Conservation (phyloP, 1,140 invertebrate genomes). For the Eciton burchellii region DNA sequence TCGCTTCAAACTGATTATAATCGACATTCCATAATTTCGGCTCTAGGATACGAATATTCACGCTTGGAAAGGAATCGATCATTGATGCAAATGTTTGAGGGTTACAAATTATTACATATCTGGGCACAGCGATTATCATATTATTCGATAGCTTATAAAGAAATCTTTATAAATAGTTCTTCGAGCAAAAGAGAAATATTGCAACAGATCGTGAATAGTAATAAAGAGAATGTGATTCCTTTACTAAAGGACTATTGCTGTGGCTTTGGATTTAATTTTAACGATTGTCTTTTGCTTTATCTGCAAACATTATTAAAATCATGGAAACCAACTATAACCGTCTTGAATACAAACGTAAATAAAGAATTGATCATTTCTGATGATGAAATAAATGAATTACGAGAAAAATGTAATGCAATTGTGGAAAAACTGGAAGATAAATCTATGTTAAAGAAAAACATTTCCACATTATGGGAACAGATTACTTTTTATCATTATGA, state of each 20-base stretch:
- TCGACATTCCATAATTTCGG: slow-evolving; percentile 70
- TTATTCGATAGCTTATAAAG: slow-evolving; percentile 77
- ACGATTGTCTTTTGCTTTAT: slow-evolving; percentile 81
- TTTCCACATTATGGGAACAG: slow-evolving; percentile 68
- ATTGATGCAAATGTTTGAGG: slow-evolving; percentile 62
- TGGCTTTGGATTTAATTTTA: slow-evolving; percentile 78
- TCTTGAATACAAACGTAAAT: slow-evolving; percentile 48
- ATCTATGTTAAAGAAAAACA: slow-evolving; percentile 66
- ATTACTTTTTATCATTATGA: slow-evolving; percentile 85
- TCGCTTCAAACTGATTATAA: slow-evolving; percentile 69
- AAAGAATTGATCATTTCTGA: slow-evolving; percentile 76
- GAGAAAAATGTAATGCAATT: slow-evolving; percentile 74
- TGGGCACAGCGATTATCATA: slow-evolving; percentile 76
- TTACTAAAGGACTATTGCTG: slow-evolving; percentile 79
- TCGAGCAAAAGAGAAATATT: slow-evolving; percentile 76
- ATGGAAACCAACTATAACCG: slow-evolving; percentile 80
- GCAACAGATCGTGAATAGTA: slow-evolving; percentile 74
- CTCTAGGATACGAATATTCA: slow-evolving; percentile 78
- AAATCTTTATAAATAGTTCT: slow-evolving; percentile 76
- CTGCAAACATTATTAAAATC: slow-evolving; percentile 77
- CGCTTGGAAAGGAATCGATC: slow-evolving; percentile 65
- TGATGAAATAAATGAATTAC: slow-evolving; percentile 73
- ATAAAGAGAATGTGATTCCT: slow-evolving; percentile 70
- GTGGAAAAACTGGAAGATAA: slow-evolving; percentile 74
- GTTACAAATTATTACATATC: slow-evolving; percentile 71